phyloP scores from a whole-genome alignment of 92 coral and sea anemone genomes.

The Muricea muricata region DNA sequence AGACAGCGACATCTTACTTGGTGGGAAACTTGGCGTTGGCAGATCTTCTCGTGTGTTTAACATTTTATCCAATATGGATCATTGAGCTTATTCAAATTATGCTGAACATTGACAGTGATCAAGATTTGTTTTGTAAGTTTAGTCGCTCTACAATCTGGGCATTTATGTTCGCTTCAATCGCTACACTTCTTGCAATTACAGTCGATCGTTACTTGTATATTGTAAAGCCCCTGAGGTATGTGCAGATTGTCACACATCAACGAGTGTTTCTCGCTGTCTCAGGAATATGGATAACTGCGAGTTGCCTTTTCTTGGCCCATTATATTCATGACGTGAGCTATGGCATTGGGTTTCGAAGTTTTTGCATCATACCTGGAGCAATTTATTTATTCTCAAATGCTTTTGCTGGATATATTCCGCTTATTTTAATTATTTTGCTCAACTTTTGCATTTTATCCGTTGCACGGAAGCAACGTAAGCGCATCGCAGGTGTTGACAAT shows the following conservation, averaged over 20 bases:
- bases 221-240: background rate
- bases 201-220: background rate
- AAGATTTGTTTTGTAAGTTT: background rate
- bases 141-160: background rate
- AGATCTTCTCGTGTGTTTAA: background rate
- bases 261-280: background rate
- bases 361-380: no score
- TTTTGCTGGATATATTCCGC: no score
- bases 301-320: background rate
- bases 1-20: background rate
- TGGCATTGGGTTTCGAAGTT: no score
- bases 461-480: no score
- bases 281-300: background rate
- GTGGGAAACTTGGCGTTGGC: conserved; percentile 1
- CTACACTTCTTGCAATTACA: background rate
- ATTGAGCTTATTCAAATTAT: background rate
- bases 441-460: no score
- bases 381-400: no score
- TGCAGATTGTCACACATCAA: background rate
- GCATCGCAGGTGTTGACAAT: no score
- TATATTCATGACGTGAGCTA: no score
- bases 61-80: conserved; percentile 1
- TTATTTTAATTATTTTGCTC: no score
- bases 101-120: background rate
- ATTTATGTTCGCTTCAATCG: background rate